phyloP scores from a whole-genome alignment of 2,113 vertebrate genomes.

The Hylia prasina region DNA sequence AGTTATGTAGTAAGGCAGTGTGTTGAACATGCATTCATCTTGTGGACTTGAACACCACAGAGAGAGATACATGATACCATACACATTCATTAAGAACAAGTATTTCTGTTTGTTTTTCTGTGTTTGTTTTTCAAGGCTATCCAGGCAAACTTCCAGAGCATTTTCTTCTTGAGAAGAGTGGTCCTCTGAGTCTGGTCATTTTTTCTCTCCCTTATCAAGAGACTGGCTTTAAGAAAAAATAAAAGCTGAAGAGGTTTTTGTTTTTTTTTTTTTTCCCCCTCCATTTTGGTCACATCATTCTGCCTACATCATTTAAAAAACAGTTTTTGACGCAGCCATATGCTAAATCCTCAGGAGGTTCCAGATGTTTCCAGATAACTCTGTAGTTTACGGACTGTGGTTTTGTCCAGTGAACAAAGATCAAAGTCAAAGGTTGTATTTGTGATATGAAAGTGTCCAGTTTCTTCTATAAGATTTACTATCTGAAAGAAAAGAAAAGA shows the following conservation, averaged over 20 bases:
- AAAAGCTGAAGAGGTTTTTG: conserved; percentile 68
- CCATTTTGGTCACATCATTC: conserved; percentile 71
- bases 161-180: conserved; percentile 79
- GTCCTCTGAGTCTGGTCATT: conserved; percentile 69
- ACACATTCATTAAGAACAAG: conserved; percentile 87
- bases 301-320: conserved; percentile 69
- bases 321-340: conserved; percentile 72
- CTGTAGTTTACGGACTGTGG: conserved; percentile 95
- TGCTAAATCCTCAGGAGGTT: conserved; percentile 81
- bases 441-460: conserved; percentile 98
- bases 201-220: conserved; percentile 73
- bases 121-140: conserved; percentile 86
- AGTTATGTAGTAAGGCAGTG: conserved; percentile 91
- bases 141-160: conserved; percentile 79
- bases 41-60: conserved; percentile 78
- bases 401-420: conserved; percentile 97
- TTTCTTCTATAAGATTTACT: conserved; percentile 98
- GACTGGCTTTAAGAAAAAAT: conserved; percentile 76
- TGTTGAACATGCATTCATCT: conserved; percentile 86
- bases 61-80: conserved; percentile 78
- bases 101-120: conserved; percentile 52
- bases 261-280: not conserved
- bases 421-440: conserved; percentile 99
- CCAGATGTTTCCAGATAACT: conserved; percentile 94
- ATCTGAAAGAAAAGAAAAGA: conserved; percentile 78